Base-by-base conservation (phyloP, 2,113 vertebrate genomes). In the Anser brachyrhynchus region DNA sequence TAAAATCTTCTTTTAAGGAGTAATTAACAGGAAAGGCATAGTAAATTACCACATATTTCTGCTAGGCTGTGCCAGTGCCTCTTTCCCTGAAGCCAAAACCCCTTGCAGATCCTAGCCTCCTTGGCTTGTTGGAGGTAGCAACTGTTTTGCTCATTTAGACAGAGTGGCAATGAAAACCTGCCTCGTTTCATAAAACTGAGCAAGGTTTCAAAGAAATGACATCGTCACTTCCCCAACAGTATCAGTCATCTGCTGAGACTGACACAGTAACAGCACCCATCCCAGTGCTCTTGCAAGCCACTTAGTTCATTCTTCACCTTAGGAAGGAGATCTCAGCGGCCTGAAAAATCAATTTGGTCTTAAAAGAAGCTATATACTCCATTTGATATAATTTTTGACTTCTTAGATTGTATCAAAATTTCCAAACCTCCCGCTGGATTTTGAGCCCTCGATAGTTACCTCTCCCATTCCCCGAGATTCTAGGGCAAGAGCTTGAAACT, bases 391-490 rank as follows among this genome's bases (percentile, higher is more conserved):
- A 72, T 52, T 81, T 46, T 71, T 70, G 43, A 75, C 20, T 67
- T 85, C 39, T 52, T 61, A 84, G n/a, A 65, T 11, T 44, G 13
- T 26, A 91, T 39, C 37, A 94, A n/a, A 54, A 65, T 35, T 90
- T 73, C 52, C 58, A 80, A 92, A 86, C 8, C 33, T 70, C 28
- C 46, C 62, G 37, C 9, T 31, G 7, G 16, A 62, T 87, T 89
- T 86, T 79, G 81, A 95, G 51, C 46, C 29, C 89, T 74, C 61
- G 91, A 61, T 95, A 98, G 97, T 98, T 98, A 99, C 99, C 98
- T 99, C 99, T 97, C 99, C 99, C 99, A 99, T 99, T 97, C 99
- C 99, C 97, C 99, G 99, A 46, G 99, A 99, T 98, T 99, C 99
- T 98, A 99, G 98, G 97, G 99, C 99, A 96, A 99, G 99, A 94